phyloP scores from a whole-genome alignment of 1,140 invertebrate genomes.

The Cheumatopsyche charites region DNA sequence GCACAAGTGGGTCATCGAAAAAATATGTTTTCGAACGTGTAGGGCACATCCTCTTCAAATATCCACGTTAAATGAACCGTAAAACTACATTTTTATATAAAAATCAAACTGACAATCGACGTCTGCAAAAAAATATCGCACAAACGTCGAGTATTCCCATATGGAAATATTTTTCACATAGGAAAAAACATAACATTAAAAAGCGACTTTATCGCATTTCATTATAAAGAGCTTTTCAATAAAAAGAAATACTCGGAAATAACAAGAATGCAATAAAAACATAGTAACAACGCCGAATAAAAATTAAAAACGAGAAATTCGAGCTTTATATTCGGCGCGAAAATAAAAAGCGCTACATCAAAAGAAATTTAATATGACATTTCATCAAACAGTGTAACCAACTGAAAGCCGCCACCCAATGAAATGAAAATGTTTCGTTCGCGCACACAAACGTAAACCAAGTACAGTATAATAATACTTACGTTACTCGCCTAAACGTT shows the following conservation, averaged over 20 bases:
- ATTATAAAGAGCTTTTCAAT: too few species aligned
- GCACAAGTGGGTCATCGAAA: constrained; percentile 4
- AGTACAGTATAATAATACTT: background rate
- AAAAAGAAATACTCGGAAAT: too few species aligned
- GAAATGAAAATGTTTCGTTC: constrained; percentile 5
- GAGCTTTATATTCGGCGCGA: background rate
- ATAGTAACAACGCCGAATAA: too few species aligned
- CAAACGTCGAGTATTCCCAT: too few species aligned
- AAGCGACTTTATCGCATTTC: too few species aligned
- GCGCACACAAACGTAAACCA: background rate
- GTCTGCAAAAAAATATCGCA: background rate
- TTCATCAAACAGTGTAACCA: constrained; percentile 19
- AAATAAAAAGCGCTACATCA: background rate
- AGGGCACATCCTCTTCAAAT: constrained; percentile 9
- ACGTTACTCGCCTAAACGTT: too few species aligned
- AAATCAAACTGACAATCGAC: constrained; percentile 2
- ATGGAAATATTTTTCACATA: too few species aligned
- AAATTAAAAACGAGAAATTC: too few species aligned
- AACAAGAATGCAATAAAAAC: too few species aligned
- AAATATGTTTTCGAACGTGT: constrained; percentile 9
- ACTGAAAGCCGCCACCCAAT: background rate
- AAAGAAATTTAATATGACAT: constrained; percentile 15
- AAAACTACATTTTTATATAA: constrained; percentile 19
- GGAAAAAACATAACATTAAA: too few species aligned
- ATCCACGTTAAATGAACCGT: constrained; percentile 15